Evolutionary conservation across 1,140 invertebrate genomes (phyloP), one percentile per base, ranked within the genome.

Genomic region (Stenopsyche tienmushanensis): DNA sequence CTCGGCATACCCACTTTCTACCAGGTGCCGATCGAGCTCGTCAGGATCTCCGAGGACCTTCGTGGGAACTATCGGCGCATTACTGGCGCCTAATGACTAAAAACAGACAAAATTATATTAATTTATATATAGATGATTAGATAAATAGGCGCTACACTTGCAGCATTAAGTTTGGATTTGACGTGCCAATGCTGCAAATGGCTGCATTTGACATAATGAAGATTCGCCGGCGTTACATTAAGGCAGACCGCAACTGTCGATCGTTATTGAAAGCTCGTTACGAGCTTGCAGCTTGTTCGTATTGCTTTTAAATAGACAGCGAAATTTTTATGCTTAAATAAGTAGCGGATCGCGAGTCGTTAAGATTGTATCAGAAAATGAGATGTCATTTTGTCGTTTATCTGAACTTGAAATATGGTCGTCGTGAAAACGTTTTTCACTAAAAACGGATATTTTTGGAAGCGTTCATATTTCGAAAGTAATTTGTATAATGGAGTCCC

Each of bases 51-150:
- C 83, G 41, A 91, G 79, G 26, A 90, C 81, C 72, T 90, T 88
- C 1, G 90, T 93, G 42, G 91, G 91, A 5, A 93, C 90, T 62
- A 93, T 89, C 3, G 91, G 90, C 3, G 90, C 90, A 72, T 86
- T 85, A 65, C 86, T 89, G 18, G 78, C 77, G 18, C 85, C 86
- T 29, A 90, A 77, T 1, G 85, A 85, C 85, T 90, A 75, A 18
- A 74, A 73, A 54, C 72, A 66, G 10, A 21, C 20, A 47, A 65
- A 54, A 60, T n/a, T n/a, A n/a, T n/a, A n/a, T n/a, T n/a, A n/a
- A n/a, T n/a, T n/a, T n/a, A n/a, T n/a, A n/a, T n/a, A n/a, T n/a
- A n/a, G n/a, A n/a, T n/a, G n/a, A n/a, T n/a, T n/a, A n/a, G n/a
- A 65, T 25, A 52, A 64, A 15, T 3, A 66, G 65, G 29, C 29